Conservation (phyloP, 2,113 vertebrate genomes). For the Dinomys branickii region DNA sequence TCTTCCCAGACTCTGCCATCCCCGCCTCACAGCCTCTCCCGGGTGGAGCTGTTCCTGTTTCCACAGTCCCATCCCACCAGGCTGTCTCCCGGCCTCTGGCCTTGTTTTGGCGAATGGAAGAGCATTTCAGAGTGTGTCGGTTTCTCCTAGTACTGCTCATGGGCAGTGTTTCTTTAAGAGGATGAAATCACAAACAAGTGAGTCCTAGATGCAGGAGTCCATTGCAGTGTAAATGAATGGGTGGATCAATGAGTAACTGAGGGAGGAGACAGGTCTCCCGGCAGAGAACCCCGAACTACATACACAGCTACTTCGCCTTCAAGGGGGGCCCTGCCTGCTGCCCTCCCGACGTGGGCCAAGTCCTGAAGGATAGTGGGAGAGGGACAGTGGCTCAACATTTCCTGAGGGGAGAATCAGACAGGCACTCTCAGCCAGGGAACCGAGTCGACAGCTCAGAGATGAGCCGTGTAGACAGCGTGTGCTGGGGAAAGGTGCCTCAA, state of each 20-base stretch:
- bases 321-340: too few relatives aligned
- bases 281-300: too few relatives aligned
- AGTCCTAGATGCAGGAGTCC: background rate
- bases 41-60: too few relatives aligned
- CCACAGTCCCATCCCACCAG: background rate
- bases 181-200: background rate
- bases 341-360: background rate
- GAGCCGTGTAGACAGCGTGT: accelerated
- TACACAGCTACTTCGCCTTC: background rate
- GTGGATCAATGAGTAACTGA: background rate
- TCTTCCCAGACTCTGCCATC: too few relatives aligned
- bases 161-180: background rate
- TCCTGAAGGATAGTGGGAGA: accelerated
- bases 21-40: background rate
- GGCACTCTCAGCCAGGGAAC: background rate
- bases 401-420: accelerated
- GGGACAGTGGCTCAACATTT: background rate
- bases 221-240: background rate
- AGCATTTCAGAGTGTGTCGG: accelerated
- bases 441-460: accelerated
- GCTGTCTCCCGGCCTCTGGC: background rate
- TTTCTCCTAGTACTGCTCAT: background rate
- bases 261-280: too few relatives aligned
- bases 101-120: too few relatives aligned
- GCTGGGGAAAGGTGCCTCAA: accelerated